Base-by-base conservation (phyloP, 2,797 vertebrate genomes). In the Bradypodion ventrale region DNA sequence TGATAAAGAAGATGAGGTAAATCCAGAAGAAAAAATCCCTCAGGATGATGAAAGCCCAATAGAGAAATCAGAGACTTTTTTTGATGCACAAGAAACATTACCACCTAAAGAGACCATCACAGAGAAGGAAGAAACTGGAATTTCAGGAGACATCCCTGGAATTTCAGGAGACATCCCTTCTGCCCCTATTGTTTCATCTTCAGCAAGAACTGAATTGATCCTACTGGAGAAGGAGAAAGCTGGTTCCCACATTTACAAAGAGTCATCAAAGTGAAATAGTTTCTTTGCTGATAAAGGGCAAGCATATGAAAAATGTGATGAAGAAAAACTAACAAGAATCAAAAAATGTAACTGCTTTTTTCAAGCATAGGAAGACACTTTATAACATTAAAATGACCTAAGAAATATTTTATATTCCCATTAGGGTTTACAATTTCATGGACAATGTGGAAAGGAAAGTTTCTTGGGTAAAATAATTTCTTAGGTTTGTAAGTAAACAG, bases 131-230 rank as follows among this genome's bases (percentile, higher is more conserved):
- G 85, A 66, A n/a, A n/a, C 0, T 27, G 87, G 52, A 35, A 75
- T 0, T n/a, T 84, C 78, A 0, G 75, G 3, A 23, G 62, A 44
- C 0, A 75, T 59, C 21, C 66, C 88, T 66, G 87, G 52, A 35
- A 75, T 0, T n/a, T 84, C 78, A 0, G 75, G 3, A 23, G 62
- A 44, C 0, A 75, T 59, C 21, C 66, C 88, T 66, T 93, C 94
- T 70, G 66, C 84, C 56, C 91, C 90, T 65, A 90, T 96, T 0
- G 94, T 97, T 85, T 95, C 97, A 10, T 97, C 97, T 27, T 94
- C 94, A 42, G 96, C 96, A 59, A 97, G 95, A 90, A 97, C 96
- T 8, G 96, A 97, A 91, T 75, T 96, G 23, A 96, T 97, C 78
- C 93, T 95, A 63, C 85, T 95, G 82, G 96, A 97, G 85, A 83